These are phyloP conservation scores for Acronicta aceris DNA, from an alignment of 2,888 invertebrate genomes.

Conservation along the genomic window DNA sequence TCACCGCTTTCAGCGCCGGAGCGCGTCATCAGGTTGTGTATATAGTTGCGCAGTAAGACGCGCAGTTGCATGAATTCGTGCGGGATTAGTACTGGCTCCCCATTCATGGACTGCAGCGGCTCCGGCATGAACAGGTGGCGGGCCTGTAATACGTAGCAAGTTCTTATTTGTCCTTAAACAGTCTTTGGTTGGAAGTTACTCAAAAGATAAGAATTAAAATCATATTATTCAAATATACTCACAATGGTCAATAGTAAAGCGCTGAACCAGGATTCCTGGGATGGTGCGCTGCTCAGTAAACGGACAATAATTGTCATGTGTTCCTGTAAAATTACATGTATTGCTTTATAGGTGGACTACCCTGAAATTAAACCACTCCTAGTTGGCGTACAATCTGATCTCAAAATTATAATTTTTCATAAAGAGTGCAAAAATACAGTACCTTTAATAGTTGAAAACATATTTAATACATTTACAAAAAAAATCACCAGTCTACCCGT, in stretches of 20 bases:
- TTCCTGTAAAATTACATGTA: slow-evolving; percentile 55
- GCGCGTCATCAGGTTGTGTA: slow-evolving; percentile 61
- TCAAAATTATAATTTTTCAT: no score
- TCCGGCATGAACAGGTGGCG: slow-evolving; percentile 67
- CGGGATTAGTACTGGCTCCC: slow-evolving; percentile 63
- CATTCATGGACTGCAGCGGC: slow-evolving; percentile 47
- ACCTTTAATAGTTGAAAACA: no score
- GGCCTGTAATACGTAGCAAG: slow-evolving; percentile 56
- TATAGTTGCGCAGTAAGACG: slow-evolving; percentile 63
- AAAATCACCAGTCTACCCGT: no score
- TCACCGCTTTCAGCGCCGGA: slow-evolving; percentile 46
- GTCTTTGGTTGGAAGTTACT: no score
- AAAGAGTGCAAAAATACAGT: no score
- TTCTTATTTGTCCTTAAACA: not conserved
- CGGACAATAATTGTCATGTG: slow-evolving; percentile 62
- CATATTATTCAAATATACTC: slow-evolving; percentile 52
- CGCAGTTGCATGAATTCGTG: slow-evolving; percentile 68
- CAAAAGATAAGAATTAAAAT: not conserved
- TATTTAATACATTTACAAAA: no score
- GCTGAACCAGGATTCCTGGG: slow-evolving; percentile 61
- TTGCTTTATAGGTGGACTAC: no score
- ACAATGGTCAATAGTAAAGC: slow-evolving; percentile 69
- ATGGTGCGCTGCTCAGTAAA: slow-evolving; percentile 60
- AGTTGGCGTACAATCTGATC: no score
- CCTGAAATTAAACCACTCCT: no score